Base-by-base conservation (phyloP, 2,113 vertebrate genomes). In the Ceyx melanurus region DNA sequence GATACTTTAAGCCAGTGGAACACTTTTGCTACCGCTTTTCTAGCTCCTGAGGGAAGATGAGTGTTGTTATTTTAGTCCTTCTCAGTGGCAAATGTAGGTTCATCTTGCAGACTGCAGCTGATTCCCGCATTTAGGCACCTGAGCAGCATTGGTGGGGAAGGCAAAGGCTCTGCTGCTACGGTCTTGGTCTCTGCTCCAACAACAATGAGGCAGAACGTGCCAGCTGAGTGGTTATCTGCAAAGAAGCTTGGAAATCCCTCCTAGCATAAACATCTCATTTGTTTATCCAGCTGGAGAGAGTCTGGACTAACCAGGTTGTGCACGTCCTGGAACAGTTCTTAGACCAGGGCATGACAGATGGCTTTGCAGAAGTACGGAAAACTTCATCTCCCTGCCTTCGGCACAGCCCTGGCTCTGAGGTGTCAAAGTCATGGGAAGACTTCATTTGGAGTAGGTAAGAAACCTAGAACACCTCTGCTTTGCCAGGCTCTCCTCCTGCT, bases 221-320 rank as follows among this genome's bases (percentile, higher is more conserved):
- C 77, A 92, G 61, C 26, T 85, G 77, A 87, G 62, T 0, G 2
- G 8, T 70, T 68, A 23, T 65, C 70, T 65, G 50, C 31, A 56
- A 48, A 89, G 58, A 67, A 88, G 19, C 73, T 60, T 91, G 84
- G 73, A 91, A 95, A 94, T 66, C 82, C 74, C 91, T 82, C 16
- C 42, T 31, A 89, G 87, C 89, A 80, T 92, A 92, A 94, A 89
- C 51, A 89, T 76, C 56, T 67, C 12, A 66, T 93, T 79, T 89
- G 51, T 1, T 10, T 79, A 58, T 73, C 74, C 56, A 70, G 2
- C 43, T 85, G 78, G 71, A 87, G 0, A 11, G 81, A 75, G 83
- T 10, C 45, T 87, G 85, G 40, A 73, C 81, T 68, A 42, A 68
- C 28, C 88, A 92, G 66, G 80, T 40, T 92, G 68, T 54, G 42